Base-by-base conservation (phyloP, 2,797 vertebrate genomes). In the Xyrichtys novacula region DNA sequence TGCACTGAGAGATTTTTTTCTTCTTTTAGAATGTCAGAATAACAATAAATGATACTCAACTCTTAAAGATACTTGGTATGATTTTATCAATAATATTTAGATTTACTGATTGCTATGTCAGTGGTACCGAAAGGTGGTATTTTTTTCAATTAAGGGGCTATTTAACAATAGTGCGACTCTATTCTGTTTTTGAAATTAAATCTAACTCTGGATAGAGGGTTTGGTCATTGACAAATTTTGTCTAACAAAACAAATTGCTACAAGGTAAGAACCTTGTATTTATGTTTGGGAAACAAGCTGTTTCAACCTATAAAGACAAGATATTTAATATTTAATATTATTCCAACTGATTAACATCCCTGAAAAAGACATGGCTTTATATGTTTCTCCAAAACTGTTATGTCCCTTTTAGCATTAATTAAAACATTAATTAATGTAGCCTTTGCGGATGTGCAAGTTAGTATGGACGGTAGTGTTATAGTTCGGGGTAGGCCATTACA, bases 21-120 rank as follows among this genome's bases (percentile, higher is more conserved):
- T 77, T 66, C 16, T 71, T 69, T 76, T 49, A 71, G 22, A 77
- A 68, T 77, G 20, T 47, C 68, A 71, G 32, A 69, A 58, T n/a
- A 42, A 84, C 49, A 91, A 89, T 91, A 90, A 90, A 90, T 2
- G 1, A 56, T 26, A 54, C 22, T 22, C 54, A 55, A n/a, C 14
- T 63, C 79, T 86, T 72, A 73, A 39, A 16, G 66, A 28, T 17
- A 61, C 46, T 5, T 8, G 22, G 47, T 68, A 14, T 78, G 19
- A 46, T 50, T 80, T 74, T 68, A 10, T 65, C 4, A 42, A 43
- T 12, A 7, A 29, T 56, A 61, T 71, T 32, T 77, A 16, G 1
- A 65, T 62, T 68, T 14, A 56, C 59, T 68, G 14, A 53, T 69
- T 47, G 7, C 5, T 39, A 2, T 0, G 1, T 22, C 14, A 49